Evolutionary conservation across 2,888 invertebrate species (phyloP), one percentile per base, ranked within the genome.

Genomic region (Dichetophora obliterata): DNA sequence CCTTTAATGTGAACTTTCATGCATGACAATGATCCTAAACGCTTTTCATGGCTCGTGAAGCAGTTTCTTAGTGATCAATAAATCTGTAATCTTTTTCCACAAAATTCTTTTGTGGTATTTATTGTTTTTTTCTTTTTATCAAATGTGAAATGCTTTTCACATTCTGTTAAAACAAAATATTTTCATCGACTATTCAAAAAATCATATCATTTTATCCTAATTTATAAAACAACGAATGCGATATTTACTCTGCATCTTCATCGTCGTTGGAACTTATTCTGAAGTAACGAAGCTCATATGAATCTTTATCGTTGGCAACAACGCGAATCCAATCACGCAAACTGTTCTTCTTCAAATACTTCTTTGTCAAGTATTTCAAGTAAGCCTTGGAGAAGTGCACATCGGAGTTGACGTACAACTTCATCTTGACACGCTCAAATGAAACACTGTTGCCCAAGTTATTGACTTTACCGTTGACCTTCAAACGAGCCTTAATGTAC

Each of bases 261-360:
- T 96, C 97, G 88, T 97, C 97, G 84, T 92, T 92, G 93, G 91
- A 92, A 84, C 92, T 92, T 90, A 95, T 95, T 94, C 99, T 98
- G 98, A 99, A 99, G 95, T 99, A 99, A 83, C 99, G 93, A 75
- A 99, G 93, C 91, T 99, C 99, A 83, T 99, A 99, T 0, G 96
- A 94, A 86, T 99, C 98, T 89, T 98, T 98, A 78, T 94, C 94
- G 81, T 95, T 95, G 16, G 99, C 97, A n/a, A 99, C 99, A 79
- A 99, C 99, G 87, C 99, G 93, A 85, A 99, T 93, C 98, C 99
- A 99, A 91, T 99, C 99, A 86, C 99, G 93, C 80, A 99, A 93
- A 89, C 98, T 97, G 91, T 99, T 98, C 92, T 99, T 99, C 93
- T 99, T 99, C 90, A 99, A 92, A 91, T 99, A 99, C 90, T 98